phyloP scores from a whole-genome alignment of 2,888 invertebrate species.

The Trichogramma dendrolimi region DNA sequence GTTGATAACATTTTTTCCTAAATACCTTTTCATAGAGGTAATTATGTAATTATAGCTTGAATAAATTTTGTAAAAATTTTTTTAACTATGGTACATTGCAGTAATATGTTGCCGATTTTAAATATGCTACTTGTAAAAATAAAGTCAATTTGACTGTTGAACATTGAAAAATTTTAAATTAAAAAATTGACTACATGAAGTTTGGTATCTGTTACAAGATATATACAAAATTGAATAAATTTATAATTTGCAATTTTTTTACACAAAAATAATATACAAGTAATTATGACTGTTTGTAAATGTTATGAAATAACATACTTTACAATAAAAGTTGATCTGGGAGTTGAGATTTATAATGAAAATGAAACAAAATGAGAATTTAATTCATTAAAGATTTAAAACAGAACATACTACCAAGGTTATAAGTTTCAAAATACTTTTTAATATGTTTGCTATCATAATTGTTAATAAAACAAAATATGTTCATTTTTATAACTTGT shows the following conservation, averaged over 20 bases:
- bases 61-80: constrained; percentile 13
- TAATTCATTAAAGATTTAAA: no score
- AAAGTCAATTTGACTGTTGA: constrained; percentile 21
- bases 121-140: constrained; percentile 17
- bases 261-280: constrained; percentile 31
- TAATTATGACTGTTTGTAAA: constrained; percentile 38
- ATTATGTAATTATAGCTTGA: constrained; percentile 13
- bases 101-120: constrained; percentile 29
- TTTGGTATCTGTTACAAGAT: constrained; percentile 25
- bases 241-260: constrained; percentile 22
- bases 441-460: no score
- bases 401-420: no score
- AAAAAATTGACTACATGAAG: constrained; percentile 30
- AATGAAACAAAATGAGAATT: constrained; percentile 26
- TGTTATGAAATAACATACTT: constrained; percentile 34
- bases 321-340: constrained; percentile 30
- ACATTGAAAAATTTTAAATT: constrained; percentile 29
- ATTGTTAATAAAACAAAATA: no score
- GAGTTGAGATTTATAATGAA: constrained; percentile 28
- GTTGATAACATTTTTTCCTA: constrained; percentile 36
- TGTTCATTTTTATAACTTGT: no score
- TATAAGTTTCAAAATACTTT: no score
- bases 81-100: constrained; percentile 34
- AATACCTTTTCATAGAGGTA: constrained; percentile 32
- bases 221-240: constrained; percentile 26